phyloP scores from a whole-genome alignment of 2,888 invertebrate species.

The Dicyrtoma fusca region DNA sequence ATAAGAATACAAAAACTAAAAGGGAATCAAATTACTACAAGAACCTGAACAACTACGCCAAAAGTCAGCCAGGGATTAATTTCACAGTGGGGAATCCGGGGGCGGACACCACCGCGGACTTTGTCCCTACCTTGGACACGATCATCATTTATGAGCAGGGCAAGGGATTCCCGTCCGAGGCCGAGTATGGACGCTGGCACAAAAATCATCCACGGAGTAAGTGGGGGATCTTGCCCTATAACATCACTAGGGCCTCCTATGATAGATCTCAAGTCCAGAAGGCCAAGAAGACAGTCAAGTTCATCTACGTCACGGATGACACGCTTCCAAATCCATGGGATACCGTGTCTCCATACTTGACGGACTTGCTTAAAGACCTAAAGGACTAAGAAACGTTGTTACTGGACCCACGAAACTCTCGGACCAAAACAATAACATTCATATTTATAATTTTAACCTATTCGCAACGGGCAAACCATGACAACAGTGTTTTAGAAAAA shows the following conservation, averaged over 20 bases:
- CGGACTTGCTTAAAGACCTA: no score
- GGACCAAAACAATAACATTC: no score
- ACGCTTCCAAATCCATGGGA: constrained; percentile 49
- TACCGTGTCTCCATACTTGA: constrained; percentile 42
- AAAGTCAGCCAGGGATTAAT: constrained; percentile 32
- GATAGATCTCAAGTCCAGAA: constrained; percentile 26
- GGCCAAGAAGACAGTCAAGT: constrained; percentile 43
- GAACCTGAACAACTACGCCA: constrained; percentile 35
- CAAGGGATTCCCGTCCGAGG: constrained; percentile 38
- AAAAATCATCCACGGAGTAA: constrained; percentile 33
- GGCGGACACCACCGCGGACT: constrained; percentile 33
- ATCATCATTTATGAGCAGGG: constrained; percentile 47
- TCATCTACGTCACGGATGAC: constrained; percentile 50
- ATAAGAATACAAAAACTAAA: neutral
- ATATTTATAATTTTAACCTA: no score
- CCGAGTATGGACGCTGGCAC: constrained; percentile 32
- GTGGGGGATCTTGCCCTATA: constrained; percentile 49
- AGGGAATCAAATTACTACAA: constrained; percentile 37
- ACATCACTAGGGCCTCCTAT: constrained; percentile 18
- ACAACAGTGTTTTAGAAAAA: no score
- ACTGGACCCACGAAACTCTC: no score
- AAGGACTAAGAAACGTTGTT: no score
- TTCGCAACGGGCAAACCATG: no score
- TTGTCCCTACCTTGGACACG: constrained; percentile 47
- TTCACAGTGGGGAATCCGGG: constrained; percentile 53